These are phyloP conservation scores for Chrysolina haemoptera DNA, from an alignment of 2,888 invertebrate species.

Conservation along the genomic window DNA sequence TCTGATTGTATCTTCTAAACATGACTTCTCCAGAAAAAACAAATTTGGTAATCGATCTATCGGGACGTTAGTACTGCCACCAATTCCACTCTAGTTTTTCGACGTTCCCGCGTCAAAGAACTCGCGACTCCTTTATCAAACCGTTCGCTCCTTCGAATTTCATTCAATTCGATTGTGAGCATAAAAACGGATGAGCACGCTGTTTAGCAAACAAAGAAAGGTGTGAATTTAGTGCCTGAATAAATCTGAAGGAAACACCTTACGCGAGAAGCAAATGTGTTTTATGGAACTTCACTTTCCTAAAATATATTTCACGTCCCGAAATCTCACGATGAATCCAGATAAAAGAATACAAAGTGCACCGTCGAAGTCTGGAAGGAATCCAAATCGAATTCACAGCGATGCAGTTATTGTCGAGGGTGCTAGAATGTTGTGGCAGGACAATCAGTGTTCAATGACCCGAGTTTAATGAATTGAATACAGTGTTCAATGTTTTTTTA, in stretches of 20 bases:
- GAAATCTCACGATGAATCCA: constrained; percentile 27
- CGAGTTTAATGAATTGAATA: no score
- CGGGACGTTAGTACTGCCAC: not conserved
- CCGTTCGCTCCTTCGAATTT: constrained; percentile 24
- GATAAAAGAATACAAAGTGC: constrained; percentile 28
- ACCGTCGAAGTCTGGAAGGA: constrained; percentile 13
- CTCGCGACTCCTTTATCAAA: constrained; percentile 1
- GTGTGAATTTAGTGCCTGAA: constrained; percentile 34
- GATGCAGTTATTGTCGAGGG: not conserved
- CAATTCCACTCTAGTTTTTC: not conserved
- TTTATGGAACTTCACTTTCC: constrained; percentile 29
- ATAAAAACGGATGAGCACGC: constrained; percentile 33
- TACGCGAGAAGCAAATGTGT: constrained; percentile 21
- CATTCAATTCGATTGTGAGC: constrained; percentile 27
- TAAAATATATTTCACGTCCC: constrained; percentile 26
- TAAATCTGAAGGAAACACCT: constrained; percentile 39
- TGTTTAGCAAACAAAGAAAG: constrained; percentile 41
- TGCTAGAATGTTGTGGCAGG: no score
- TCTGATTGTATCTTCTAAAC: not conserved
- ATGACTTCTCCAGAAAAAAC: not conserved
- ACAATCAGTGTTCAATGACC: no score
- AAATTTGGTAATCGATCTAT: not conserved
- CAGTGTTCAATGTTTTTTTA: no score
- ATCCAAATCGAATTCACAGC: not conserved
- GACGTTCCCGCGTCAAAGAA: not conserved